phyloP scores from a whole-genome alignment of 2,888 invertebrate species.

The Mystacides longicornis region DNA sequence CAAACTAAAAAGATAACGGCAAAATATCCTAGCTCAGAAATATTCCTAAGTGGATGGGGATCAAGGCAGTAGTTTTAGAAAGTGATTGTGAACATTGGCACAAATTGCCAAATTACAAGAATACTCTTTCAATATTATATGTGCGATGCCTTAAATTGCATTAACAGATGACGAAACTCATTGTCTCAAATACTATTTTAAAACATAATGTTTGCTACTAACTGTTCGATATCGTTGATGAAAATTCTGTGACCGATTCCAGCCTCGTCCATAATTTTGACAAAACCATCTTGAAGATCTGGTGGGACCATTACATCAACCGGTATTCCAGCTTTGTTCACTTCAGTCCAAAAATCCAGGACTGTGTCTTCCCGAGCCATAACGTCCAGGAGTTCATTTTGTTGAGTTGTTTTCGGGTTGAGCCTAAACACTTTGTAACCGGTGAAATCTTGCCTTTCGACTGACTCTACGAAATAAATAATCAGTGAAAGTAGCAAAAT shows the following conservation, averaged over 20 bases:
- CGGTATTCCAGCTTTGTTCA: conserved; percentile 37
- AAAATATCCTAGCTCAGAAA: no score
- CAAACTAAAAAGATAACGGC: no score
- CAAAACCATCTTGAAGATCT: conserved; percentile 37
- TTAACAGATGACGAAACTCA: no score
- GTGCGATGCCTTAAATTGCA: no score
- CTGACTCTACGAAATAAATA: background rate
- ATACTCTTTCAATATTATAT: no score
- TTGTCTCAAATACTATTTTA: no score
- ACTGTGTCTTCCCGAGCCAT: conserved; percentile 34
- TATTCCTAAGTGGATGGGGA: no score
- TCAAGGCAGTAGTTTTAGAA: no score
- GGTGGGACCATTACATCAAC: conserved; percentile 47
- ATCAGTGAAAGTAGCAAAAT: background rate
- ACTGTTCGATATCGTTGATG: conserved; percentile 48
- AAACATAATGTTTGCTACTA: no score
- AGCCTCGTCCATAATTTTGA: conserved; percentile 35
- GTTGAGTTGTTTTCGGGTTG: conserved; percentile 40
- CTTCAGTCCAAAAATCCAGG: conserved; percentile 43
- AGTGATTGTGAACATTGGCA: no score
- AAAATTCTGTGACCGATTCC: conserved; percentile 37
- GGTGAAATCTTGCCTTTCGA: background rate
- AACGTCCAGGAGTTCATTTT: conserved; percentile 43
- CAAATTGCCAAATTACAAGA: no score
- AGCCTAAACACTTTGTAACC: conserved; percentile 47